A percentile compares a stretch with the other conserved stretches of the same genome.
phyloP scores from a whole-genome alignment of 1,140 invertebrate genomes.

The Eurosta solidaginis region DNA sequence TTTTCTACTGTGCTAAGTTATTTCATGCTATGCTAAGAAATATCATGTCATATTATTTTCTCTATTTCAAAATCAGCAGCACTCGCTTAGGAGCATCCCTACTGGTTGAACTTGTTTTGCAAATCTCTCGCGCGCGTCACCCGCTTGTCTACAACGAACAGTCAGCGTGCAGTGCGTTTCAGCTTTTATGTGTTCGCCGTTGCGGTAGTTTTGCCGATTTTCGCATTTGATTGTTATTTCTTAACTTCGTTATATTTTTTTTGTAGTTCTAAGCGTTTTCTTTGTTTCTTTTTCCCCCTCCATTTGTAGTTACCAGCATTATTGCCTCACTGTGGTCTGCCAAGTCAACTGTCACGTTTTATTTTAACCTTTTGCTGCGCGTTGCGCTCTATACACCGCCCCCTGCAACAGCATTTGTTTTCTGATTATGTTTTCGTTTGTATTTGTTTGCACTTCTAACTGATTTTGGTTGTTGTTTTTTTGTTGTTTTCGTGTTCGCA shows the following conservation, averaged over 20 bases:
- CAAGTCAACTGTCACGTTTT: conserved; percentile 26
- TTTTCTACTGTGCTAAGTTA: too few species aligned
- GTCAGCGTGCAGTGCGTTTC: too few species aligned
- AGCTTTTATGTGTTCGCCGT: too few species aligned
- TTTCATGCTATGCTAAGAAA: too few species aligned
- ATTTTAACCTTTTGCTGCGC: neutral
- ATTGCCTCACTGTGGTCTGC: neutral
- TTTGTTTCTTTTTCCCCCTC: neutral
- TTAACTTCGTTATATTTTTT: neutral
- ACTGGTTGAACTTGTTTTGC: too few species aligned
- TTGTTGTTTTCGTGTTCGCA: neutral
- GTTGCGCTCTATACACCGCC: neutral
- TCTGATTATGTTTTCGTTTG: neutral
- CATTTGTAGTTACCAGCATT: neutral
- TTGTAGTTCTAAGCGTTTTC: neutral
- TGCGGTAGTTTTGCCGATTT: too few species aligned
- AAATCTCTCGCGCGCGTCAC: too few species aligned
- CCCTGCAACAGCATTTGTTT: neutral
- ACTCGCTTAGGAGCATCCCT: too few species aligned
- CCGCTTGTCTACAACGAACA: too few species aligned
- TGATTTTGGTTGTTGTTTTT: neutral
- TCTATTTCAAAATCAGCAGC: too few species aligned
- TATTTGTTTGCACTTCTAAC: neutral
- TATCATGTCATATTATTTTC: too few species aligned
- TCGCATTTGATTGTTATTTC: neutral